Base-by-base conservation (phyloP, 92 coral and sea anemone species). In the Actinernus sp. region DNA sequence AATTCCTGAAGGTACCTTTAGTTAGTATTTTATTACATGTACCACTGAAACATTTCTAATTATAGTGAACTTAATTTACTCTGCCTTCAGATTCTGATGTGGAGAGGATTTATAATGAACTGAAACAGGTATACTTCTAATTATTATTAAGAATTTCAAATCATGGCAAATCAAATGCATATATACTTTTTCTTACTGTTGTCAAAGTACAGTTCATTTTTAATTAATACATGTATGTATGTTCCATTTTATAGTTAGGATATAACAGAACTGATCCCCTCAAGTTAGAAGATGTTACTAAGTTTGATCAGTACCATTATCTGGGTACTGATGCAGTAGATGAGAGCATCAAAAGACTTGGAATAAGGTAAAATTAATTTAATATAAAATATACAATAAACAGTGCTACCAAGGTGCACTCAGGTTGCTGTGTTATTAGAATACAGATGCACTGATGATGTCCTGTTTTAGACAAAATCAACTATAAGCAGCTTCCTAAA, bases 241-340 rank as follows among this genome's bases (percentile, higher is more conserved):
- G 28, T 10, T 21, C 16, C 1, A 23, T 51, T 31, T 50, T 78
- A 3, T 22, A 89, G 96, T 67, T 89, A 33, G 96, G 96, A 1
- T 89, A 85, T 38, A 64, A 79, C 59, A 76, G 44, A 22, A 73
- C 65, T 9, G 96, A 79, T 17, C 69, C 70, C 0, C 54, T 89
- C 19, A 89, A 79, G 32, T 85, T 89, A 11, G 96, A 85, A 14
- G 96, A 85, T 59, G 88, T 89, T 14, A 61, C 68, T 37, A 85
- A 74, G 66, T 74, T 85, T 74, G 96, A 89, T 51, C 71, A 85
- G 25, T 73, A 79, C 52, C 96, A 89, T 63, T 89, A 89, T 54
- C 47, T 55, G 54, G 96, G 96, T 0, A 85, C 78, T 2, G 55
- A 79, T 22, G 88, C 96, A 6, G 84, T 89, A 16, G 61, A 68